phyloP scores from a whole-genome alignment of 2,113 vertebrate genomes.

The Trichechus manatus region DNA sequence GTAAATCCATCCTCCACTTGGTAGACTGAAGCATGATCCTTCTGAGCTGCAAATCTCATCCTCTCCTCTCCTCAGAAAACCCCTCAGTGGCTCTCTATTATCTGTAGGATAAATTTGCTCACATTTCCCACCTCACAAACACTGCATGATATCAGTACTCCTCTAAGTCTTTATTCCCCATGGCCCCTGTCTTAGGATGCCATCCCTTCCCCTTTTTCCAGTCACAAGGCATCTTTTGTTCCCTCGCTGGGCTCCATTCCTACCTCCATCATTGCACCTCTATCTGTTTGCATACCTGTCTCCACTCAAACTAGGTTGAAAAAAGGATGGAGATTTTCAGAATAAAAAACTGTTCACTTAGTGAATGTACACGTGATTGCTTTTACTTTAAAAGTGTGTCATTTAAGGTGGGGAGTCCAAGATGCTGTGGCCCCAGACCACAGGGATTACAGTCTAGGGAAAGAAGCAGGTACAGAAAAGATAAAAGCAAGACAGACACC shows the following conservation, averaged over 20 bases:
- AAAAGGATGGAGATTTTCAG: neutral
- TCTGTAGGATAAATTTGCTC: rapidly evolving
- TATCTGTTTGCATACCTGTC: neutral
- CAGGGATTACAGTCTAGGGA: neutral
- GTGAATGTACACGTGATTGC: neutral
- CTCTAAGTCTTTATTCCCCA: neutral
- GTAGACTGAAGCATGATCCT: too few species aligned
- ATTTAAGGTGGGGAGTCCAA: neutral
- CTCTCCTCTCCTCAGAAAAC: rapidly evolving
- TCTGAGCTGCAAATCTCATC: neutral
- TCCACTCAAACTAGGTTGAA: neutral
- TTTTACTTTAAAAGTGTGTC: neutral
- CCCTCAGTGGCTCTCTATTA: neutral
- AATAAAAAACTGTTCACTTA: neutral
- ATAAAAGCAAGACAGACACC: too few species aligned
- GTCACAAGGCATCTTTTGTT: neutral
- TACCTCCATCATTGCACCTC: rapidly evolving
- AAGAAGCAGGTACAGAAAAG: too few species aligned
- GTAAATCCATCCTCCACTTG: rapidly evolving
- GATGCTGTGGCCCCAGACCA: neutral
- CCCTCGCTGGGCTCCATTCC: rapidly evolving
- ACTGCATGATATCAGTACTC: rapidly evolving
- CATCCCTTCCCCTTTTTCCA: neutral
- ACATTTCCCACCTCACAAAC: rapidly evolving
- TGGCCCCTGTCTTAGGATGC: too few species aligned